Percentiles rank a stretch among this genome's conserved stretches.
Conservation (phyloP, 2,888 invertebrate species). For the Limnephilus marmoratus region DNA sequence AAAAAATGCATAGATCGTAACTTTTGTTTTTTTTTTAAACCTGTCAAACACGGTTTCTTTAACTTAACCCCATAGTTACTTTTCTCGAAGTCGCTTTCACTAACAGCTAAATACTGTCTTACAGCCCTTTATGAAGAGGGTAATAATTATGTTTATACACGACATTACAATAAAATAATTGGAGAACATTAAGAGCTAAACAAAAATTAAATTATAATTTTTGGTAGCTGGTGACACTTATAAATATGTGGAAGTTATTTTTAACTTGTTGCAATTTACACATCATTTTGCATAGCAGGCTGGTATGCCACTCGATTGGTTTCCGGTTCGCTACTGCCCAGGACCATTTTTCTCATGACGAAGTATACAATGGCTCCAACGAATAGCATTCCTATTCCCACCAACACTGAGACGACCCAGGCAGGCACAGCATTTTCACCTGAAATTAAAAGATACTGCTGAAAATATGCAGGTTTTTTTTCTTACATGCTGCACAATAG, state of each 20-base stretch:
- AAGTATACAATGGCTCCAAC: slow-evolving; percentile 84
- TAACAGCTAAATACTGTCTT: not conserved
- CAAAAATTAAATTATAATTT: not conserved
- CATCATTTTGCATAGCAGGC: slow-evolving; percentile 77
- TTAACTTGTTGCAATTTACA: slow-evolving; percentile 64
- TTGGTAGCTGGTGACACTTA: not conserved
- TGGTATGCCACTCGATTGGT: slow-evolving; percentile 73
- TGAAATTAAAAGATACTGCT: slow-evolving; percentile 68
- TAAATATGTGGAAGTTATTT: not conserved
- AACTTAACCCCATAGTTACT: not conserved
- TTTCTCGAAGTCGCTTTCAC: not conserved
- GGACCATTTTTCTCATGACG: slow-evolving; percentile 82
- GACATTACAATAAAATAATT: not conserved
- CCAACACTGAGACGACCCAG: slow-evolving; percentile 85
- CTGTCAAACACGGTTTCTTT: not conserved
- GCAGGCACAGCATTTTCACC: slow-evolving; percentile 85
- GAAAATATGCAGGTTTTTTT: slow-evolving; percentile 7
- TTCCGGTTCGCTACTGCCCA: slow-evolving; percentile 72
- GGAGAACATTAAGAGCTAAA: not conserved
- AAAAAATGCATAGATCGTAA: not conserved
- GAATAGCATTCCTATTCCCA: slow-evolving; percentile 83
- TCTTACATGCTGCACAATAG: no score
- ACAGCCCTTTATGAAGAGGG: not conserved
- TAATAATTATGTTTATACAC: not conserved
- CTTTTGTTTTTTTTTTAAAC: not conserved